Evolutionary conservation across 1,140 invertebrate genomes (phyloP).

Genomic region (Trachelipus rathkii): DNA sequence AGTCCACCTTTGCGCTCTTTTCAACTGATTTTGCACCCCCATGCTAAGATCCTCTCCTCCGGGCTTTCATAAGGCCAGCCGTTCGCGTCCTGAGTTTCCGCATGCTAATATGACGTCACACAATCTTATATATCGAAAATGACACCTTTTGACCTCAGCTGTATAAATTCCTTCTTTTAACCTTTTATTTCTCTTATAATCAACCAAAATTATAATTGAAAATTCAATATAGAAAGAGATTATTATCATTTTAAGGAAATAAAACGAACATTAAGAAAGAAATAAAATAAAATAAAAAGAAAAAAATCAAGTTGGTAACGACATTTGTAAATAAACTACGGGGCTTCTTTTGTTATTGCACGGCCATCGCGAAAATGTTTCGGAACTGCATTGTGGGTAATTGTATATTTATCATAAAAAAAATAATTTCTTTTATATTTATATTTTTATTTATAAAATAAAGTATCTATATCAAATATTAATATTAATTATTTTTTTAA

Average conservation of each 20-base stretch:
- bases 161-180: neutral
- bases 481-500: no score
- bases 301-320: neutral
- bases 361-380: neutral
- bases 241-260: neutral
- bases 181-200: neutral
- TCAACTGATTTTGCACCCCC: slow-evolving; percentile 2
- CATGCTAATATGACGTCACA: neutral
- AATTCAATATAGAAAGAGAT: neutral
- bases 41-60: neutral
- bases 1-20: neutral
- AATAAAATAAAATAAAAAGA: neutral
- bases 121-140: neutral
- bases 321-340: neutral
- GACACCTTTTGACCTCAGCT: neutral
- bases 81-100: neutral
- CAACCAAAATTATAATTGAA: neutral
- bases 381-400: neutral
- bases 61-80: neutral
- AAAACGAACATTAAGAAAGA: neutral
- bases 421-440: no score
- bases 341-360: neutral
- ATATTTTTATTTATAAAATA: no score
- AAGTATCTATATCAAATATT: no score
- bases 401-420: no score